These are phyloP conservation scores for Stenotaenia linearis DNA, from an alignment of 2,888 invertebrate genomes.

Conservation along the genomic window DNA sequence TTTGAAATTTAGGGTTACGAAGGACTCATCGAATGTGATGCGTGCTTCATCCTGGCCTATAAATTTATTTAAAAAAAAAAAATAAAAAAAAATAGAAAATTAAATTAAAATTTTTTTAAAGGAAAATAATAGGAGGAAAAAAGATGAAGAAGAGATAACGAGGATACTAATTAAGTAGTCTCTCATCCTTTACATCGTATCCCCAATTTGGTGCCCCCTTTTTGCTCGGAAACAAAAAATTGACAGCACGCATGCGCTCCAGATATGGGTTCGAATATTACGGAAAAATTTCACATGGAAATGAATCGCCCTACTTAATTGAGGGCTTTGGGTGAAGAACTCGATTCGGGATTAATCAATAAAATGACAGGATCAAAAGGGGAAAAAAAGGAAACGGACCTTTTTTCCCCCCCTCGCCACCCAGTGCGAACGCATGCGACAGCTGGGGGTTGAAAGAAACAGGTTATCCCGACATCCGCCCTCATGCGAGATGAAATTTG, in stretches of 20 bases:
- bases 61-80: not conserved
- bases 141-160: not conserved
- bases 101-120: not conserved
- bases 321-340: not conserved
- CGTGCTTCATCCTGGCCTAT: not conserved
- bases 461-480: constrained; percentile 4
- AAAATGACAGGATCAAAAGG: constrained; percentile 24
- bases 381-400: not conserved
- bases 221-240: constrained; percentile 16
- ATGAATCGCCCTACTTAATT: constrained; percentile 23
- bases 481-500: not conserved
- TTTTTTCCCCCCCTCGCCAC: constrained; percentile 14
- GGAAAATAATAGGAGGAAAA: not conserved
- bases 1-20: not conserved
- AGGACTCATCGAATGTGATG: not conserved
- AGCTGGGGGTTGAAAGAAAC: constrained; percentile 13
- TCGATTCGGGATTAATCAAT: constrained; percentile 17
- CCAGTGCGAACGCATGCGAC: constrained; percentile 21
- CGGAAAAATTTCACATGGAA: not conserved
- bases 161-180: constrained; percentile 8
- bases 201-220: constrained; percentile 2
- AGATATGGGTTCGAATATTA: not conserved
- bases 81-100: not conserved
- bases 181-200: too few species aligned
- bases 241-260: not conserved